These are phyloP conservation scores for Epirrhoe alternata DNA, from an alignment of 2,888 invertebrate genomes.

Conservation along the genomic window DNA sequence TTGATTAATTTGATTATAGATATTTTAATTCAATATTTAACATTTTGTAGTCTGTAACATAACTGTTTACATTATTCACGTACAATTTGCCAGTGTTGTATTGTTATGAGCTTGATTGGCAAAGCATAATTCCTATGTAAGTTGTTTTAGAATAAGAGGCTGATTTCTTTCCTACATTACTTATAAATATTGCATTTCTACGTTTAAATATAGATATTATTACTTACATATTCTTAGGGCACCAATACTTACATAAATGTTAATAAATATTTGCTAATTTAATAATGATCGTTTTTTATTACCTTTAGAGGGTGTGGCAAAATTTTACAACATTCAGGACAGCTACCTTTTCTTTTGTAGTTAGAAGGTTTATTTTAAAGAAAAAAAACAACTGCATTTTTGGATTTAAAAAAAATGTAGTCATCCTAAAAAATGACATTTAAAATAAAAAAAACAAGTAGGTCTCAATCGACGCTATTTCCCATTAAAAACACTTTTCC, in stretches of 20 bases:
- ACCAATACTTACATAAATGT: conserved; percentile 70
- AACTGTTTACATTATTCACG: neutral
- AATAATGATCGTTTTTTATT: conserved; percentile 26
- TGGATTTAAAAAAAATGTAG: too few relatives aligned
- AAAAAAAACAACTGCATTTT: too few relatives aligned
- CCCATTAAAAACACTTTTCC: too few relatives aligned
- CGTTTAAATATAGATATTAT: conserved; percentile 3
- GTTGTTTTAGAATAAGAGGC: conserved; percentile 18
- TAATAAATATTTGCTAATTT: conserved; percentile 56
- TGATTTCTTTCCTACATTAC: conserved; percentile 24
- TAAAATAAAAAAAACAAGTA: too few relatives aligned
- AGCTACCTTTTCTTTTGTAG: too few relatives aligned
- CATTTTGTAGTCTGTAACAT: neutral
- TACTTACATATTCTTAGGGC: conserved; percentile 49
- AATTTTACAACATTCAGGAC: too few relatives aligned
- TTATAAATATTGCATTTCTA: conserved; percentile 31
- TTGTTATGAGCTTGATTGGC: neutral
- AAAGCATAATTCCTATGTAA: neutral
- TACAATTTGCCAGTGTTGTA: neutral
- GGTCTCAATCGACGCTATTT: too few relatives aligned
- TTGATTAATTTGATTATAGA: neutral
- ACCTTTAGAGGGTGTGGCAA: too few relatives aligned
- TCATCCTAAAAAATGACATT: too few relatives aligned
- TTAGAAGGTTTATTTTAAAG: too few relatives aligned
- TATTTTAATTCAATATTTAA: neutral